Evolutionary conservation across 2,797 vertebrate genomes (phyloP).

Genomic region (Dromococcyx pavoninus): DNA sequence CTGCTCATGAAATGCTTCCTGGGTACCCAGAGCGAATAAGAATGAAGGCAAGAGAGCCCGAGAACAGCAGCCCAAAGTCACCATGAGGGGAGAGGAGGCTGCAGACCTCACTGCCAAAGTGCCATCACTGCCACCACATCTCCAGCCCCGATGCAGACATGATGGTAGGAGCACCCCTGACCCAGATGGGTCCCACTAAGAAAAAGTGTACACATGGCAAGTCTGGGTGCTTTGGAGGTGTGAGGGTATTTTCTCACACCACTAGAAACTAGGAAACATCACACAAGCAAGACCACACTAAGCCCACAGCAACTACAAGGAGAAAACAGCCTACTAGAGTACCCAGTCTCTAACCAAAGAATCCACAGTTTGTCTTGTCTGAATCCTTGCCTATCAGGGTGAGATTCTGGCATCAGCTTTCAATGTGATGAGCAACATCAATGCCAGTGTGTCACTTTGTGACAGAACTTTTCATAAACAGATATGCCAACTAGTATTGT

Average conservation of each 20-base stretch:
- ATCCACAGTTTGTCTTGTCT: not conserved
- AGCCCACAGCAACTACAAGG: not conserved
- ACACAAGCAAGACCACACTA: not conserved
- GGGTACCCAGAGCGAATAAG: not conserved
- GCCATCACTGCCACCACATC: not conserved
- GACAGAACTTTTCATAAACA: not conserved
- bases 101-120: not conserved
- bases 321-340: slow-evolving; percentile 36
- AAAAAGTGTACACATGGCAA: not conserved
- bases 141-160: not conserved
- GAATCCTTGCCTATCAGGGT: not conserved
- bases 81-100: not conserved
- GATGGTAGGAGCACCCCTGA: not conserved
- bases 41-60: not conserved
- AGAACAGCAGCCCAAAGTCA: not conserved
- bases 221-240: not conserved
- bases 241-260: not conserved
- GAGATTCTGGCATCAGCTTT: not conserved
- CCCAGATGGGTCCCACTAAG: not conserved
- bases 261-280: not conserved
- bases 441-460: not conserved
- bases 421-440: not conserved
- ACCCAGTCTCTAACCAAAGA: not conserved
- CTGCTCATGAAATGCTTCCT: not conserved
- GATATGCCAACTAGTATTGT: not conserved